Percentiles rank a stretch among this genome's conserved stretches.
These are phyloP conservation scores for Nemurella pictetii DNA, from an alignment of 2,888 invertebrate genomes.

Conservation along the genomic window DNA sequence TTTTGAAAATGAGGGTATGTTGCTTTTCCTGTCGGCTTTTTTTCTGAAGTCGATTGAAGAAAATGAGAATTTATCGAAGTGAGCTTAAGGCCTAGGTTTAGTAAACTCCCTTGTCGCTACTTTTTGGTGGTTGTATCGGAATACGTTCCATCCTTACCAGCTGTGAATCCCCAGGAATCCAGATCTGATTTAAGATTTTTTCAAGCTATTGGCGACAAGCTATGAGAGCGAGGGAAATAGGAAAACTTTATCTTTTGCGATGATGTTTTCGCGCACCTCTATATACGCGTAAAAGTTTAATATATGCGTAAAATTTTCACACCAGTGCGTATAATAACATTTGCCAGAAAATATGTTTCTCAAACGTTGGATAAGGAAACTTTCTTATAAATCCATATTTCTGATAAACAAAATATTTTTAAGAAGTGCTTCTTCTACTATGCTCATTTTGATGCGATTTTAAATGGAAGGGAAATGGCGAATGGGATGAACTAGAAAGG, in stretches of 20 bases:
- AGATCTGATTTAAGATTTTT: conserved; percentile 18
- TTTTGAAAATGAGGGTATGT: conserved; percentile 14
- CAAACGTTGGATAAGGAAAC: not conserved
- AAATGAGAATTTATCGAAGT: conserved; percentile 18
- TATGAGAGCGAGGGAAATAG: not conserved
- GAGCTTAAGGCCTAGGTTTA: conserved; percentile 8
- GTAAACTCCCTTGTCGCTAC: conserved; percentile 10
- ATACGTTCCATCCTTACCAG: conserved; percentile 3
- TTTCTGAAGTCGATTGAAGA: conserved; percentile 18
- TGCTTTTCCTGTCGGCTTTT: conserved; percentile 15
- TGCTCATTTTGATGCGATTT: not conserved
- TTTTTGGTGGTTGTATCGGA: not conserved
- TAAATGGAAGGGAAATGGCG: not conserved
- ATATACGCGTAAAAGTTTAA: not conserved
- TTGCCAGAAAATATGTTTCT: not conserved
- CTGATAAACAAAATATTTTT: not conserved
- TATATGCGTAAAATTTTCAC: not conserved
- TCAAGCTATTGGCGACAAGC: not conserved
- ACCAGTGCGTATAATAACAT: not conserved
- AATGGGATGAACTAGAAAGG: not conserved
- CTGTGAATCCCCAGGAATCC: conserved; percentile 10
- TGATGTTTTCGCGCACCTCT: not conserved
- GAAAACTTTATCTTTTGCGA: not conserved
- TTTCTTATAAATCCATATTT: not conserved
- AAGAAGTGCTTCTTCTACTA: not conserved